Conservation (phyloP, 2,888 invertebrate species). For the Drosophila maculinotata region DNA sequence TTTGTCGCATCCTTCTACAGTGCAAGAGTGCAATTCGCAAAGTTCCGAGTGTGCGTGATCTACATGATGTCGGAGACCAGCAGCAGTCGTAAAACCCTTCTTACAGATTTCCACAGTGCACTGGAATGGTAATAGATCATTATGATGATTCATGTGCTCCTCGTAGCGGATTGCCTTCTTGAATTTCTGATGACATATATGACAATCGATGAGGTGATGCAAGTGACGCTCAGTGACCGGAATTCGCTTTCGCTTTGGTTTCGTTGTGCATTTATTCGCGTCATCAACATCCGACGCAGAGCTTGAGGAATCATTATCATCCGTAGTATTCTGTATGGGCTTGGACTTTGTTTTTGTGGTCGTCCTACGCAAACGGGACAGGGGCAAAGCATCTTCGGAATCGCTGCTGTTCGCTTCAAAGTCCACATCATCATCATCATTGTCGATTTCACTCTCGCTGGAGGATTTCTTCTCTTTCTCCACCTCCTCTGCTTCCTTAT, state of each 20-base stretch:
- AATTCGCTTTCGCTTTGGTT: constrained; percentile 60
- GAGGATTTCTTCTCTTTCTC: constrained; percentile 26
- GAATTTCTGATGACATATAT: constrained; percentile 81
- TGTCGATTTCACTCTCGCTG: constrained; percentile 52
- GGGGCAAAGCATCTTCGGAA: constrained; percentile 66
- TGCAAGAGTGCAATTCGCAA: constrained; percentile 70
- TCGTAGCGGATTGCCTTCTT: constrained; percentile 76
- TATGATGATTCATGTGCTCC: constrained; percentile 82
- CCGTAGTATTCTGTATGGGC: constrained; percentile 12
- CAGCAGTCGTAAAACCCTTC: constrained; percentile 79
- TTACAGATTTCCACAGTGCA: constrained; percentile 76
- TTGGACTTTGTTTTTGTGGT: constrained; percentile 6
- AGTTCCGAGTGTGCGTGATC: constrained; percentile 81
- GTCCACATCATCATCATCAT: constrained; percentile 59
- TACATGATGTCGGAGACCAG: constrained; percentile 75
- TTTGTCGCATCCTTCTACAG: constrained; percentile 78
- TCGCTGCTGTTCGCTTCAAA: constrained; percentile 65
- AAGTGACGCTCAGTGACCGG: constrained; percentile 57
- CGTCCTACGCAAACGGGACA: constrained; percentile 52
- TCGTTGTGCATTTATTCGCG: constrained; percentile 30
- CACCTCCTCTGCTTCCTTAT: constrained; percentile 68
- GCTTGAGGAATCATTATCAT: constrained; percentile 24
- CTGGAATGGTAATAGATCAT: constrained; percentile 80
- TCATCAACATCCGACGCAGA: constrained; percentile 31
- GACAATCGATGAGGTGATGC: constrained; percentile 73